Evolutionary conservation across 2,888 invertebrate genomes (phyloP), one percentile per base, ranked within the genome.

Genomic region (Tupiocoris notatus): DNA sequence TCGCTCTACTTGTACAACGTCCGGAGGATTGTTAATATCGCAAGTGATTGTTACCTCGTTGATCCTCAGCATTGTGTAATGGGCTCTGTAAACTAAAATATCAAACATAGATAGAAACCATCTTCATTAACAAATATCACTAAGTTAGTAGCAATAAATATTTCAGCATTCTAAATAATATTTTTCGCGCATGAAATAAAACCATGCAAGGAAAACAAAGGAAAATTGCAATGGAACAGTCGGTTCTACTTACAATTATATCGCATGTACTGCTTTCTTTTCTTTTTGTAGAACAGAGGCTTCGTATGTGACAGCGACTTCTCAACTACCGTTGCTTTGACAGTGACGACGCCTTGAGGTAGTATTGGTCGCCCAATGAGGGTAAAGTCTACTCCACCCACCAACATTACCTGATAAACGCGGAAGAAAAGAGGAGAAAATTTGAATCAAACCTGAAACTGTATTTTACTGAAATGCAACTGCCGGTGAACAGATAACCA

Each of bases 331-430:
- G 94, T 94, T 0, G 93, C 95, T 77, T 90, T 89, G 0, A 96
- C 88, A 79, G 88, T 86, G 0, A 93, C 91, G 63, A 93, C 83
- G 16, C 90, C 92, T 17, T 88, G 86, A 81, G 92, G 91, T 0
- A 96, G 86, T 9, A 95, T 81, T 0, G 95, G 95, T 58, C 90
- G 85, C 7, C 96, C 95, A 79, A 95, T 86, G 0, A 96, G 84
- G 0, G 93, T 91, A 80, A 95, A 95, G 82, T 95, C 92, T 79
- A 87, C 87, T 2, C 89, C 88, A 0, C 93, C 96, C 1, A 92
- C 90, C 21, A 94, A 82, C 66, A 96, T 83, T 1, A 95, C 85
- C 87, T 87, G 79, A 12, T 12, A 39, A 39, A 39, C n/a, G n/a
- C n/a, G n/a, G n/a, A n/a, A n/a, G n/a, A n/a, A n/a, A n/a, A n/a